Evolutionary conservation across 1,140 invertebrate species (phyloP), one percentile per base, ranked within the genome.

Genomic region (Orchesella cincta): DNA sequence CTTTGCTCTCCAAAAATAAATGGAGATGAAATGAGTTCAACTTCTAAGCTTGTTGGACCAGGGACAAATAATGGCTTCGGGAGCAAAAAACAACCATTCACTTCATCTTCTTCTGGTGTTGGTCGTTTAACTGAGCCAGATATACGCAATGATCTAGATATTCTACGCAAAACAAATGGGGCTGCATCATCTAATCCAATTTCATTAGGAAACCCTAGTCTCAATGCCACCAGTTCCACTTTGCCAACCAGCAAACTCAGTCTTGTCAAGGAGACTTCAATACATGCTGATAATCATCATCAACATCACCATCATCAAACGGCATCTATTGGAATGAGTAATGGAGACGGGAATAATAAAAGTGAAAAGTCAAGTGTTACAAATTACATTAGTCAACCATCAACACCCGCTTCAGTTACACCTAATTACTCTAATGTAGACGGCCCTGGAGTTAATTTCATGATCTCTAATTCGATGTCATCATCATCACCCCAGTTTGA

Each of bases 1-100:
- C 62, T 67, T 73, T 46, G 46, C 29, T 12, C 51, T 74, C 77
- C 77, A 36, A 78, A 78, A 78, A 78, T 78, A 78, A 78, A 78
- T 77, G 76, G 76, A 78, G 72, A 64, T 64, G 71, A 73, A 73
- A 73, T 51, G 39, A 67, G 62, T 62, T 70, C 70, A 77, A 73
- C 33, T 33, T 70, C 64, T 5, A 57, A 57, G 23, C 31, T 29
- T 73, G 46, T 46, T 73, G 71, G 71, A 73, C 34, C 71, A 46
- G 71, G 71, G 71, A 73, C 71, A 46, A 73, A 73, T 71, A 28
- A 71, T 73, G 39, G n/a, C n/a, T n/a, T n/a, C n/a, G n/a, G 71
- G 34, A 73, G 71, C 35, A 73, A 29, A 73, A 73, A 73, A n/a
- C n/a, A n/a, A 67, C 3, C 35, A 23, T 8, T 71, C n/a, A 5